phyloP scores from a whole-genome alignment of 2,113 vertebrate species.

The Albula glossodonta region DNA sequence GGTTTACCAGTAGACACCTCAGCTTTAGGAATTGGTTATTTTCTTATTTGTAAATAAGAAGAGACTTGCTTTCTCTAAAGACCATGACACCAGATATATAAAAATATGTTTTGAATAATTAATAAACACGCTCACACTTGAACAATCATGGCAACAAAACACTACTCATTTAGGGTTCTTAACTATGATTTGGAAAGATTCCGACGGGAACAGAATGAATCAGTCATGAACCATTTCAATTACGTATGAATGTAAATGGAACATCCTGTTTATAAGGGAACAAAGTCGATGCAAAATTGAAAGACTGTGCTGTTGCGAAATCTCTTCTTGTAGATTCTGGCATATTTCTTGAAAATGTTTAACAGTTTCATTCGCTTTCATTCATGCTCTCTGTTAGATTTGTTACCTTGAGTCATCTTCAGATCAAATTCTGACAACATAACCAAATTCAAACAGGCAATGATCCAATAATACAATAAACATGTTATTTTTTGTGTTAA shows the following conservation, averaged over 20 bases:
- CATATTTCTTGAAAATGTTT: background rate
- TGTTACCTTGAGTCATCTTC: background rate
- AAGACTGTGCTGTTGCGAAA: background rate
- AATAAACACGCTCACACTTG: background rate
- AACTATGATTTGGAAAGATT: background rate
- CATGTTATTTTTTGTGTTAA: background rate
- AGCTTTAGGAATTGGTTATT: background rate
- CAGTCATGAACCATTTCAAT: background rate
- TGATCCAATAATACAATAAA: background rate
- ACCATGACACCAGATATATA: background rate
- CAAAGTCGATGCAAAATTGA: background rate
- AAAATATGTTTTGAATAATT: background rate
- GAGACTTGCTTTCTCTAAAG: background rate
- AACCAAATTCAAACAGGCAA: background rate
- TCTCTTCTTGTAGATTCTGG: background rate
- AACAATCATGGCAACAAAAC: background rate
- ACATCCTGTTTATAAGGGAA: background rate
- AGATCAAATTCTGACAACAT: background rate
- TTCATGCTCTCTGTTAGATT: no score
- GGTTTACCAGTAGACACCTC: background rate
- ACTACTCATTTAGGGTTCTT: background rate
- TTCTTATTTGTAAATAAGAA: background rate
- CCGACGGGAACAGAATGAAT: background rate
- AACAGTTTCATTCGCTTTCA: background rate
- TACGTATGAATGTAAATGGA: background rate